Percentiles rank a stretch among this genome's conserved stretches.
These are phyloP conservation scores for Eurosta solidaginis DNA, from an alignment of 1,140 invertebrate species.

Conservation along the genomic window DNA sequence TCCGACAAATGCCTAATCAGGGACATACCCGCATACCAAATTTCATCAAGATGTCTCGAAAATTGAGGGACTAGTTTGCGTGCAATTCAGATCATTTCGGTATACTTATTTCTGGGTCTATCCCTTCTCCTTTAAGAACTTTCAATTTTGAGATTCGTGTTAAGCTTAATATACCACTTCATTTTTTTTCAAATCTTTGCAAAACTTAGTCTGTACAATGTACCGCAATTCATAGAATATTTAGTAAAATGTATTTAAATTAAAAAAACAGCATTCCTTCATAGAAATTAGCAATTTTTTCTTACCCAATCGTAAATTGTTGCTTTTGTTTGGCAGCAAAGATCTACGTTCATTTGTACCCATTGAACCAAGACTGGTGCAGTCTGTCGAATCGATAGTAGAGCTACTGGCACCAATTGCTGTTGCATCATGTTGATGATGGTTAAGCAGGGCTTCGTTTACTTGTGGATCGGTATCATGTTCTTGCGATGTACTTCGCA, in stretches of 20 bases:
- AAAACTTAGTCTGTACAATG: too few relatives aligned
- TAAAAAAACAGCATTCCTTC: background rate
- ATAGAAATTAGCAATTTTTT: background rate
- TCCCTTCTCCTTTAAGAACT: too few relatives aligned
- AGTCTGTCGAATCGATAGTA: conserved; percentile 56
- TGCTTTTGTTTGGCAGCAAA: conserved; percentile 48
- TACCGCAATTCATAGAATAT: background rate
- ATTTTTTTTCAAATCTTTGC: too few relatives aligned
- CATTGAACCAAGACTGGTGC: conserved; percentile 53
- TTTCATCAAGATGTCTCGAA: too few relatives aligned
- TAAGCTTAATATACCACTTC: too few relatives aligned
- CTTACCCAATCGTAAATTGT: conserved; percentile 57
- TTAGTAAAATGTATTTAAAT: background rate
- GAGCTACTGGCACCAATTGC: conserved; percentile 53
- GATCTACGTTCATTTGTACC: conserved; percentile 49
- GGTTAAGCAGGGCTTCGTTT: conserved; percentile 51
- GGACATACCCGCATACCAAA: too few relatives aligned
- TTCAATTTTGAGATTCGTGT: too few relatives aligned
- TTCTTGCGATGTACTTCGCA: conserved; percentile 58
- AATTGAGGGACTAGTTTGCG: too few relatives aligned
- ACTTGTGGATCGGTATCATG: conserved; percentile 56
- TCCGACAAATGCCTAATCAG: too few relatives aligned
- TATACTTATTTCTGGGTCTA: too few relatives aligned
- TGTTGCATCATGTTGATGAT: conserved; percentile 45
- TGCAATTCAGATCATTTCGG: too few relatives aligned